Conservation (phyloP, 2,797 vertebrate genomes). For the Novumbra hubbsi region DNA sequence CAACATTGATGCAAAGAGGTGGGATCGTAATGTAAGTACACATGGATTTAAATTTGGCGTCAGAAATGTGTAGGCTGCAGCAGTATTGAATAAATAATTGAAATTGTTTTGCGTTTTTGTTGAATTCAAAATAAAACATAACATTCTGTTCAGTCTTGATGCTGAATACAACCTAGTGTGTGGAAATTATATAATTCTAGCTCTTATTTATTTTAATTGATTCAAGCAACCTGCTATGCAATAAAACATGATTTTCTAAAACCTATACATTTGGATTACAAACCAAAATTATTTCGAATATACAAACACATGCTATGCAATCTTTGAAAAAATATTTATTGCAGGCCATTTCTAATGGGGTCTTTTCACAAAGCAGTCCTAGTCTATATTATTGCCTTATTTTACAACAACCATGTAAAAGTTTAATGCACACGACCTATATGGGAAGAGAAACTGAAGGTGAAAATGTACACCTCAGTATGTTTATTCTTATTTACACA, state of each 20-base stretch:
- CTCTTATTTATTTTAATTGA: too few relatives aligned
- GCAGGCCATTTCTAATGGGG: not conserved
- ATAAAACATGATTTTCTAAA: not conserved
- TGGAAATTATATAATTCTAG: not conserved
- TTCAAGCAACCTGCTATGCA: not conserved
- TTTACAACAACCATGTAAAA: not conserved
- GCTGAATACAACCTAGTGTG: not conserved
- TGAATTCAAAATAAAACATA: not conserved
- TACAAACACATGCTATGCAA: not conserved
- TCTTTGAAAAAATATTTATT: not conserved
- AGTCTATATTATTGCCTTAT: not conserved
- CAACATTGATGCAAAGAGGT: not conserved
- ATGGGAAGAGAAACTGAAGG: not conserved
- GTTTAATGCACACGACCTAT: not conserved
- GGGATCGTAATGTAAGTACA: not conserved
- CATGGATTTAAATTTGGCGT: not conserved
- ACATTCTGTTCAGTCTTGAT: not conserved
- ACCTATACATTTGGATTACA: not conserved
- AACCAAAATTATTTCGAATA: not conserved
- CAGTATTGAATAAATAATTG: not conserved
- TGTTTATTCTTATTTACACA: not conserved
- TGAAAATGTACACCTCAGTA: not conserved
- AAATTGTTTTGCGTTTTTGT: slow-evolving; percentile 4
- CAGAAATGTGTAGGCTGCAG: not conserved
- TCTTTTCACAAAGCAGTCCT: not conserved